Evolutionary conservation across 2,888 invertebrate species (phyloP).

Genomic region (Orthosia incerta): DNA sequence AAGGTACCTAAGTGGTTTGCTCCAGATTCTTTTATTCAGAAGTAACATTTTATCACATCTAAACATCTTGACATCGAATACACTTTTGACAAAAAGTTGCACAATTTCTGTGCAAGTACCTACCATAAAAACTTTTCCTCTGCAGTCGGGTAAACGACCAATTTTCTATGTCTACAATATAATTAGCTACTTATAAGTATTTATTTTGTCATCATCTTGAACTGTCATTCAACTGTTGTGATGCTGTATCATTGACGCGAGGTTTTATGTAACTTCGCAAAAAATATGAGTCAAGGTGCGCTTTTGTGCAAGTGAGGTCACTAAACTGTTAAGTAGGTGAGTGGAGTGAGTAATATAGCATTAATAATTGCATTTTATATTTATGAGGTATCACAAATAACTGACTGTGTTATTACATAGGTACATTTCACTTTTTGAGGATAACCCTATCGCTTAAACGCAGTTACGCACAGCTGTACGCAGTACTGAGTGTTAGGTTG

Average conservation of each 20-base stretch:
- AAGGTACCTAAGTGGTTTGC: neutral
- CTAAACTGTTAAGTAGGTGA: conserved; percentile 13
- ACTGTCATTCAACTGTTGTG: neutral
- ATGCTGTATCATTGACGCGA: neutral
- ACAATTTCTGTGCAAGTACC: neutral
- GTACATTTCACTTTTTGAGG: neutral
- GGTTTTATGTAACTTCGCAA: conserved; percentile 14
- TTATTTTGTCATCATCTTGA: neutral
- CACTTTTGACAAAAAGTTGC: neutral
- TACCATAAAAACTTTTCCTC: neutral
- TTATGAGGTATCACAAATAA: neutral
- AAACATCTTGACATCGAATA: neutral
- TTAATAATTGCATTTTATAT: neutral
- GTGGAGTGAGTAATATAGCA: neutral
- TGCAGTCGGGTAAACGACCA: too few species aligned
- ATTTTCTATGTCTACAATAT: neutral
- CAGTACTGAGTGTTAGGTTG: neutral
- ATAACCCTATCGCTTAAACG: neutral
- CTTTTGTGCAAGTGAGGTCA: conserved; percentile 19
- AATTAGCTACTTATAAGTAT: neutral
- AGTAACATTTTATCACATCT: neutral
- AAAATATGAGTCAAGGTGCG: conserved; percentile 23
- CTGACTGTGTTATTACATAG: neutral
- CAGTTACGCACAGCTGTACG: neutral
- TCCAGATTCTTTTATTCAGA: conserved; percentile 2